Evolutionary conservation across 2,113 vertebrate species (phyloP), one percentile per base, ranked within the genome.

Genomic region (Polypterus senegalus): DNA sequence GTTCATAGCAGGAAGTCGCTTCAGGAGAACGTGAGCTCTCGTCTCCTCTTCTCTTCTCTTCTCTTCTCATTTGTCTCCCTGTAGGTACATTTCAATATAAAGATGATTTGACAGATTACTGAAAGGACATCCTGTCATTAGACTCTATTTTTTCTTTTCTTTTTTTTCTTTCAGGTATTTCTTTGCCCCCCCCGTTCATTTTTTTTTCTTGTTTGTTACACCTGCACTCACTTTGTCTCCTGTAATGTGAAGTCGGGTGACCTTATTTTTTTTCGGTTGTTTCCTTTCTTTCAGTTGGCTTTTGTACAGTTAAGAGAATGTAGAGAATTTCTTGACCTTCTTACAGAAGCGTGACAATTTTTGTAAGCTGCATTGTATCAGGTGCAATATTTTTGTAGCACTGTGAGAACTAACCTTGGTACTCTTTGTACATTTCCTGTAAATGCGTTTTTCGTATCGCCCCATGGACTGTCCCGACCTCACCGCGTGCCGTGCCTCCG

Each of bases 281-380:
- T 52, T 7, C 46, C 5, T 57, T 9, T 47, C 7, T 49, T 54
- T 61, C 7, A n/a, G n/a, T 56, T 27, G 4, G 55, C 48, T 10
- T 62, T 49, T 59, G 49, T 57, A 49, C 57, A 46, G 49, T 46
- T 8, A 54, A 3, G 53, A 45, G 48, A 48, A 59, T 54, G 7
- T 54, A 60, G 47, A 49, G 64, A 79, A 76, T 76, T 77, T 81
- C 76, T 83, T 80, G 76, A 47, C 73, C 73, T 82, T 81, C 79
- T 69, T 70, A 73, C 73, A 71, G 11, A 79, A 61, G 47, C 48
- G 9, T 59, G 64, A 73, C 71, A 68, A 71, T 81, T 83, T 81
- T 83, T 83, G 76, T 71, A 83, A 79, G 72, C 73, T 75, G 81
- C 62, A 65, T 78, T 78, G 69, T 79, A 79, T 76, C 77, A 83